Evolutionary conservation across 2,113 vertebrate species (phyloP), one percentile per base, ranked within the genome.

Genomic region (Upupa epops): DNA sequence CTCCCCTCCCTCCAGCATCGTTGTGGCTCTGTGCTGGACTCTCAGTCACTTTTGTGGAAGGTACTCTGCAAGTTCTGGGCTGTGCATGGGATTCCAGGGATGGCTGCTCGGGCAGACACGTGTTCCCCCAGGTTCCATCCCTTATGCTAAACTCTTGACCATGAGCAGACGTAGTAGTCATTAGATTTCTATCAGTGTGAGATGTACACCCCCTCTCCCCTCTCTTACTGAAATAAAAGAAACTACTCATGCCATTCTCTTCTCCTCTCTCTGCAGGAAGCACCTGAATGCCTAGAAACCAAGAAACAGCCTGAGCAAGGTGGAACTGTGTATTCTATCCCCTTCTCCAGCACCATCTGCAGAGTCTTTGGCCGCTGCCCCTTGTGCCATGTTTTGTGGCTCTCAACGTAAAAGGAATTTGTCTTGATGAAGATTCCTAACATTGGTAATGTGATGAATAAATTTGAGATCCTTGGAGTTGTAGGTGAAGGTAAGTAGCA

Each of bases 401-500:
- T 97, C 93, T 96, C 95, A 96, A 94, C 74, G 60, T 97, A 97
- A 94, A 94, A 92, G 96, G 96, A 98, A 94, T 99, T 99, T 98
- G 98, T 99, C 98, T 99, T 98, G 98, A 99, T 99, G 99, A 99
- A 99, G 98, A 98, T 98, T 98, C 98, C 98, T 98, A 98, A 98
- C 97, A 98, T 98, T 97, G 98, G 99, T 99, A 98, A 99, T 99
- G 99, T 99, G 97, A 99, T 99, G 99, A 99, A 99, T 99, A 99
- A 99, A 99, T 99, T 99, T 99, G 99, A 99, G 98, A 99, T 99
- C 98, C 99, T 99, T 99, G 99, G 99, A 97, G 99, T 99, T 97
- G 99, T 99, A 97, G 99, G 99, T 98, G 99, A 99, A 99, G 99
- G 99, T 99, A 97, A 98, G 99, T 95, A 84, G 22, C 56, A 77